Evolutionary conservation across 1,140 invertebrate genomes (phyloP).

Genomic region (Lepidurus packardi): DNA sequence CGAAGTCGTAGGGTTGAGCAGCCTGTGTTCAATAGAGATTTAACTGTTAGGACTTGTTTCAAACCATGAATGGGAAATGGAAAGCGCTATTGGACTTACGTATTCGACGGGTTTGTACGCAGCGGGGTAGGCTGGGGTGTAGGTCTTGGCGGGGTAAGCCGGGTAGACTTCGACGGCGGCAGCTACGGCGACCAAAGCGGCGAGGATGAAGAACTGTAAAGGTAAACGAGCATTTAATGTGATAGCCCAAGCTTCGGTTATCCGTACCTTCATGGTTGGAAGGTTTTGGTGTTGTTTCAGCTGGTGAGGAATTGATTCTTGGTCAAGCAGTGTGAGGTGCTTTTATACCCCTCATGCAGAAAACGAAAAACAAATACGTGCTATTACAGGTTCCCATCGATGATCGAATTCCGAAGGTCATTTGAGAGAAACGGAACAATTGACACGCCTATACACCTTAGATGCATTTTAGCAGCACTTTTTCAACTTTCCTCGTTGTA

Average conservation of each 20-base stretch:
- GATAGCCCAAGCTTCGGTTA: not conserved
- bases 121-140: conserved; percentile 15
- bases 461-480: too few relatives aligned
- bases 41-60: not conserved
- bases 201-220: conserved; percentile 26
- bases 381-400: not conserved
- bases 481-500: too few relatives aligned
- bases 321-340: not conserved
- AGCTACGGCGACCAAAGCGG: conserved; percentile 21
- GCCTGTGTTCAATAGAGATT: not conserved
- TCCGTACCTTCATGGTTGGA: not conserved
- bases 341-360: too few relatives aligned
- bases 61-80: not conserved
- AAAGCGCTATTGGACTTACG: not conserved
- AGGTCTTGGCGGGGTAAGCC: conserved; percentile 25
- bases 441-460: not conserved
- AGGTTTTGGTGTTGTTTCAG: not conserved
- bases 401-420: not conserved
- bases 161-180: conserved; percentile 25
- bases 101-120: not conserved
- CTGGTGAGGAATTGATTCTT: not conserved
- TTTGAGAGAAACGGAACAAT: not conserved
- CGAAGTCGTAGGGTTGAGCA: conserved; percentile 39
- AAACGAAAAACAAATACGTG: too few relatives aligned
- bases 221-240: not conserved